Percentiles rank a stretch among this genome's conserved stretches.
phyloP scores from a whole-genome alignment of 2,113 vertebrate genomes.

The Delphinapterus leucas region DNA sequence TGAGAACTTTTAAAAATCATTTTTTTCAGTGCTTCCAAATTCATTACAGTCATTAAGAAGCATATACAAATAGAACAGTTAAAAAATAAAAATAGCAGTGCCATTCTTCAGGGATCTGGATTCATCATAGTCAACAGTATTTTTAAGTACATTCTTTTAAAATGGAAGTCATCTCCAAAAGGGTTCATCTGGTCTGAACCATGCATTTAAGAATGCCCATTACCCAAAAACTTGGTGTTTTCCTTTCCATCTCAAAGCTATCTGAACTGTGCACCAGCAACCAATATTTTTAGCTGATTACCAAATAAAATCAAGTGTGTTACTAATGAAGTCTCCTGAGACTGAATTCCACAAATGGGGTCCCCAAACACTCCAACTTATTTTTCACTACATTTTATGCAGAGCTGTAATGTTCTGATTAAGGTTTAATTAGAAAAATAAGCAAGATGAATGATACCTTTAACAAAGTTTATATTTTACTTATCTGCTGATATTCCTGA shows the following conservation, averaged over 20 bases:
- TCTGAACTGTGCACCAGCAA: background rate
- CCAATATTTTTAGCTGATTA: background rate
- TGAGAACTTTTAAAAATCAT: conserved; percentile 63
- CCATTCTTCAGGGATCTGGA: background rate
- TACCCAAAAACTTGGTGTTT: background rate
- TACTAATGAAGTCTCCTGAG: background rate
- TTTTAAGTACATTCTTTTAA: conserved; percentile 23
- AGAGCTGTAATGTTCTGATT: conserved; percentile 3
- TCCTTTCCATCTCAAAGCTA: background rate
- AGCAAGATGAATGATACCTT: background rate
- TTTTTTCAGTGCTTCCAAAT: conserved; percentile 7
- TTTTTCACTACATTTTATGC: background rate
- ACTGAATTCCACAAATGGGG: background rate
- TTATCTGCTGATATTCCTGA: background rate
- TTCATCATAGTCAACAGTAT: background rate
- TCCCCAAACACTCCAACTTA: background rate
- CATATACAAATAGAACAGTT: background rate
- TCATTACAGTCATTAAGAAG: background rate
- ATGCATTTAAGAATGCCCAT: background rate
- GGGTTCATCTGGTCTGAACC: background rate
- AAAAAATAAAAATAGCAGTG: background rate
- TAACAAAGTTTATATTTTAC: background rate
- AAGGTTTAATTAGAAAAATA: conserved; percentile 18
- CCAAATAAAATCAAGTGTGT: background rate
- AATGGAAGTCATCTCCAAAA: background rate